These are phyloP conservation scores for Apomyelois bistriatella DNA, from an alignment of 2,888 invertebrate species.

Conservation along the genomic window DNA sequence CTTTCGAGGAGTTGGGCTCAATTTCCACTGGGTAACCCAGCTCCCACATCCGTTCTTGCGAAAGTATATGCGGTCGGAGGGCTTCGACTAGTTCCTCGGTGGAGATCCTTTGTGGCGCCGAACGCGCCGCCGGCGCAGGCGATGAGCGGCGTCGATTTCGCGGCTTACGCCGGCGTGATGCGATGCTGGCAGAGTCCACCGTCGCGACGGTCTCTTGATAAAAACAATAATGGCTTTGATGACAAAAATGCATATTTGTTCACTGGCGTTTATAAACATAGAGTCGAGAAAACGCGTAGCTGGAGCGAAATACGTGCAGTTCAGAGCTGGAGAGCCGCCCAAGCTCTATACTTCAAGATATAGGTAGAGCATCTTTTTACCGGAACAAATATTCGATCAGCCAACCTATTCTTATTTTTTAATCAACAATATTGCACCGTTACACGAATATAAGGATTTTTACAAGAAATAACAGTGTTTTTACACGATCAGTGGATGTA, in stretches of 20 bases:
- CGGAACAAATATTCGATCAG: slow-evolving; percentile 75
- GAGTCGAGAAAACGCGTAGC: slow-evolving; percentile 73
- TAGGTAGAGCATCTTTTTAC: slow-evolving; percentile 72
- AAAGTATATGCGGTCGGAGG: slow-evolving; percentile 82
- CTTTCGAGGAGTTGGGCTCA: slow-evolving; percentile 79
- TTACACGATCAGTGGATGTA: slow-evolving; percentile 57
- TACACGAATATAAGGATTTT: not conserved
- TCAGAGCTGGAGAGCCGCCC: slow-evolving; percentile 74
- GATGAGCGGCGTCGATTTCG: slow-evolving; percentile 65
- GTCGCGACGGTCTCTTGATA: slow-evolving; percentile 71
- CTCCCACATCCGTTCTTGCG: slow-evolving; percentile 80
- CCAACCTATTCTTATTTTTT: slow-evolving; percentile 77
- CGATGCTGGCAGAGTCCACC: slow-evolving; percentile 63
- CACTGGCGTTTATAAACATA: slow-evolving; percentile 72
- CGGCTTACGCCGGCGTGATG: slow-evolving; percentile 64
- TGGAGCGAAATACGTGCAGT: slow-evolving; percentile 65
- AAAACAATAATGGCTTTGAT: slow-evolving; percentile 71
- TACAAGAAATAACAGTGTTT: slow-evolving; percentile 35
- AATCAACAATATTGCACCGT: slow-evolving; percentile 52
- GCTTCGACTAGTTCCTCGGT: slow-evolving; percentile 79
- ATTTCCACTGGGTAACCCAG: slow-evolving; percentile 87
- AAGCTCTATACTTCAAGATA: slow-evolving; percentile 71
- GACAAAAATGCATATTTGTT: slow-evolving; percentile 72
- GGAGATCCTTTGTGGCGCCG: slow-evolving; percentile 74
- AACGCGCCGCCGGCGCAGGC: slow-evolving; percentile 68